Evolutionary conservation across 2,797 vertebrate genomes (phyloP), one percentile per base, ranked within the genome.

Genomic region (Alosa sapidissima): DNA sequence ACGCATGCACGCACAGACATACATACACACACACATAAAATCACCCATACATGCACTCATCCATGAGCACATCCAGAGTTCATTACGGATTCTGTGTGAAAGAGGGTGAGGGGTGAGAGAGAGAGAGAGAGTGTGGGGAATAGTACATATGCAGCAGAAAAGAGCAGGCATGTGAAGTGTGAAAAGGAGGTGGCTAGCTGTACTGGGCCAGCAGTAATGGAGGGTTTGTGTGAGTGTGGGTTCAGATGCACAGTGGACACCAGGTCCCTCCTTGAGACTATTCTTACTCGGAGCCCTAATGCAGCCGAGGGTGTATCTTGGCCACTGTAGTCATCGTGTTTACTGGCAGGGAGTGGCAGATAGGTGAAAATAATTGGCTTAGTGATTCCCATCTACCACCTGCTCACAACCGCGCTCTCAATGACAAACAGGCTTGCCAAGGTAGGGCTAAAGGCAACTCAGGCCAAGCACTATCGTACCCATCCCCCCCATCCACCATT

Each of bases 281-380:
- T 47, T 47, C 33, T 72, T 28, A 13, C 65, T 41, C 6, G 1
- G 36, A 14, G 16, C 3, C 33, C 13, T 28, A 41, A 6, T 19
- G 36, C 72, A 78, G 41, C 72, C 72, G 45, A 3, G 41, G 16
- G 72, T 45, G 33, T 9, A 78, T 78, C 72, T 36, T 78, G 72
- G 72, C 72, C 36, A 78, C 45, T 78, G 0, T 41, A 75, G 68
- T 19, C 68, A 92, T 93, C 93, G 91, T 91, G 92, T 93, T 91
- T 92, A 88, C 91, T 91, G 90, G 91, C 90, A 91, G 91, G 90
- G 89, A 91, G 92, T 90, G 90, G 88, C 87, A 84, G 88, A 92
- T 89, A 93, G 93, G 93, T 93, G 92, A 92, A 94, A 92, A 94
- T 95, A 95, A 95, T 95, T 95, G 94, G 91, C 94, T 94, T 82